Base-by-base conservation (phyloP, 1,140 invertebrate genomes). In the Chironomus tepperi region DNA sequence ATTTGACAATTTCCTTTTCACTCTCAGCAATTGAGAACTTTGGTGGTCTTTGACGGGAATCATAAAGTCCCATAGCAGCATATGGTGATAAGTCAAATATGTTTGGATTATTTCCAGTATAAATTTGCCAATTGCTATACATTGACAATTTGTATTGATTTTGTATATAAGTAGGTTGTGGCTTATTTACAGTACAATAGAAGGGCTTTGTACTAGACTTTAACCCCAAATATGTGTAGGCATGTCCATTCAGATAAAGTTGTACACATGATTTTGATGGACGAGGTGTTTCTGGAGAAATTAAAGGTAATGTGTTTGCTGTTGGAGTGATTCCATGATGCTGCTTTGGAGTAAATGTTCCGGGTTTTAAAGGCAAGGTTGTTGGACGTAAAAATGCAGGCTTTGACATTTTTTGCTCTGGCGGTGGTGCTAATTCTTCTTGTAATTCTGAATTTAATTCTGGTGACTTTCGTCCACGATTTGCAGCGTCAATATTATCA, bases 91-190 rank as follows among this genome's bases (percentile, higher is more conserved):
- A 84, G 73, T 91, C 90, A 43, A 88, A 81, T 9, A 88, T 87
- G 82, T 92, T 90, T 73, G 90, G 88, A 77, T 88, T 87, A 74
- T 88, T 84, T 79, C 91, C 89, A 78, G 88, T 88, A 80, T 89
- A 88, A 79, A 91, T 86, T 83, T 94, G 91, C 97, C 97, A 99
- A 81, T 98, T 97, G 9, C 95, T 97, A 79, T 99, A 99, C 96
- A 99, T 99, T 15, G 96, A 98, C 57, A 98, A 84, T 78, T 92
- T 94, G 76, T 93, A 90, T 81, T 96, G 92, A 79, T 95, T 91
- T 0, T 88, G 89, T 57, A 98, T 94, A 81, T 97, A 98, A 84
- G 96, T 97, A 0, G 97, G 96, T 81, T 98, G 96, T 0, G 95
- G 92, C 77, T 93, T 89, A 80, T 96, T 96, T 18, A 95, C 84